phyloP scores from a whole-genome alignment of 2,113 vertebrate species.

The Laterallus jamaicensis region DNA sequence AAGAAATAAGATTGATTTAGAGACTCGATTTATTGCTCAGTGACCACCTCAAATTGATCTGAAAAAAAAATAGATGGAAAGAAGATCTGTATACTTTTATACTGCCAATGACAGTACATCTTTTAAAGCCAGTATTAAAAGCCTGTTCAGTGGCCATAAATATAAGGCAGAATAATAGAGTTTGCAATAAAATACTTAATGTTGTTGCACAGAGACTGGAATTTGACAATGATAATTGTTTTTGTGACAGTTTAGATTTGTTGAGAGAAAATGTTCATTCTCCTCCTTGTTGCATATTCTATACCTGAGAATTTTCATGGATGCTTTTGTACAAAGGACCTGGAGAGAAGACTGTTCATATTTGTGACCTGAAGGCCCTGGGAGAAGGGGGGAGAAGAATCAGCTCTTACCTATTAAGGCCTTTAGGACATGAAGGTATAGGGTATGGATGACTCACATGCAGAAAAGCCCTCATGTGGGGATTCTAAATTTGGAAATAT shows the following conservation, averaged over 20 bases:
- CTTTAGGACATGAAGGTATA: background rate
- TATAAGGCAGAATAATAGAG: background rate
- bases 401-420: background rate
- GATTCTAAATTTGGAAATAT: background rate
- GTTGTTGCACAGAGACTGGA: background rate
- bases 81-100: background rate
- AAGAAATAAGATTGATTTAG: conserved; percentile 13
- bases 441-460: background rate
- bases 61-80: background rate
- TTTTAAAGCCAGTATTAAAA: background rate
- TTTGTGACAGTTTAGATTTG: background rate
- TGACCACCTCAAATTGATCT: background rate
- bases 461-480: background rate
- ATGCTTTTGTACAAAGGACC: background rate
- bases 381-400: background rate
- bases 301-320: background rate
- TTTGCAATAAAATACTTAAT: background rate
- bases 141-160: background rate
- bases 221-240: background rate
- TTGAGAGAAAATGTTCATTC: background rate
- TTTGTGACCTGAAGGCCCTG: background rate
- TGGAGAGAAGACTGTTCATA: background rate
- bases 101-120: background rate
- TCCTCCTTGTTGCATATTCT: background rate
- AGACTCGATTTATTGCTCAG: background rate